Base-by-base conservation (phyloP, 2,113 vertebrate genomes). In the Chelonoidis abingdonii region DNA sequence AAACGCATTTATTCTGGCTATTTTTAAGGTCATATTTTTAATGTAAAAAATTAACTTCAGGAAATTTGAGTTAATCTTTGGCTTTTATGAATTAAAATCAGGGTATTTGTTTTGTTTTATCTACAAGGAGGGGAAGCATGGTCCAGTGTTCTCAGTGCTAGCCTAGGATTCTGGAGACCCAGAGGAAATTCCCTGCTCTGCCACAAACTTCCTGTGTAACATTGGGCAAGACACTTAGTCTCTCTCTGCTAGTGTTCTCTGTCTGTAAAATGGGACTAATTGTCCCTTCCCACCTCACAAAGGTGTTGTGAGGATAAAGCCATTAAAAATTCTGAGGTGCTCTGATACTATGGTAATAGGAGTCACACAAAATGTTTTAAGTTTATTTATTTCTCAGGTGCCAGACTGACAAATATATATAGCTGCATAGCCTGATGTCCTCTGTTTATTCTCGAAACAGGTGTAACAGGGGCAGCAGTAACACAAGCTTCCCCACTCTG, bases 221-320 rank as follows among this genome's bases (percentile, higher is more conserved):
- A 19, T 8, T 6, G 10, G 80, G 5, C 12, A n/a, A 83, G 53
- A 47, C 65, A 47, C 53, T 0, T 19, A 72, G 83, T 78, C 49
- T 59, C 31, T 78, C 38, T 5, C 1, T 53, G 85, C 2, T 89
- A 89, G 83, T 88, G 65, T 44, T 57, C 35, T 59, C 80, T 84
- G 14, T 83, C 13, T 54, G 41, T 87, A n/a, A 72, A 6, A 31
- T 41, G 50, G 93, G 22, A 25, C 10, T 47, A 47, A 78, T 44
- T 27, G 25, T 27, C 38, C 41, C 25, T 27, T 44, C 44, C 24
- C 24, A 47, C 24, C 24, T 78, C 13, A 47, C 41, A 27, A 25
- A 25, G 24, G 24, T 16, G 53, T n/a, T 83, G 14, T 59, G n/a
- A 0, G 0, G 10, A 24, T 53, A 93, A 65, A 2, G 1, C 41